A percentile compares a stretch with the other conserved stretches of the same genome.
Conservation (phyloP, 1,140 invertebrate species). For the Drosophila bipectinata region DNA sequence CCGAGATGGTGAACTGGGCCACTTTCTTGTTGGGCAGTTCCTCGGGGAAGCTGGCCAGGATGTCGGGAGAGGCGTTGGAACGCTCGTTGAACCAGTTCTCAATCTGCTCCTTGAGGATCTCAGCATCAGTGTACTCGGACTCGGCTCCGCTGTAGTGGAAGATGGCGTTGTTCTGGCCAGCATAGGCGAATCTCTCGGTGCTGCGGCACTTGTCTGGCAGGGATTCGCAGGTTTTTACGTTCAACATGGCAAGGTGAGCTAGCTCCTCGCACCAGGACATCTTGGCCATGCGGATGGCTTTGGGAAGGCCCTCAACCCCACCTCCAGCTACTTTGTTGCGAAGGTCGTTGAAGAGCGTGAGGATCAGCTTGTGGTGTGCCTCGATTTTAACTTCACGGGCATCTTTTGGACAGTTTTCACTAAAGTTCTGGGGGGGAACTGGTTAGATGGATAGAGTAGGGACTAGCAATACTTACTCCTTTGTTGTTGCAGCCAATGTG, state of each 20-base stretch:
- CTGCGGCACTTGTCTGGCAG: slow-evolving; percentile 72
- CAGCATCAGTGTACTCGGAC: slow-evolving; percentile 58
- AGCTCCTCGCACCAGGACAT: slow-evolving; percentile 73
- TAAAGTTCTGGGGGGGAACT: slow-evolving; percentile 40
- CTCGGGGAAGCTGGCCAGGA: slow-evolving; percentile 56
- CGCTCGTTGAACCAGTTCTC: slow-evolving; percentile 65
- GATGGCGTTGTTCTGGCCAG: slow-evolving; percentile 71
- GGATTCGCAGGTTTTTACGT: slow-evolving; percentile 60
- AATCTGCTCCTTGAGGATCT: slow-evolving; percentile 68
- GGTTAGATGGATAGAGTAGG: background rate
- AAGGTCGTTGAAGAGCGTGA: slow-evolving; percentile 57
- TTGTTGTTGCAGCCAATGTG: slow-evolving; percentile 73
- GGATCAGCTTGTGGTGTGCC: slow-evolving; percentile 55
- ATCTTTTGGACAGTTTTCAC: slow-evolving; percentile 57
- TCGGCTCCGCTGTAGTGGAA: slow-evolving; percentile 60
- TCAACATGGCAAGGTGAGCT: slow-evolving; percentile 45
- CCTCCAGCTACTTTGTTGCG: slow-evolving; percentile 66
- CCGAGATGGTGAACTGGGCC: slow-evolving; percentile 63
- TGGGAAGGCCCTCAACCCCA: slow-evolving; percentile 46
- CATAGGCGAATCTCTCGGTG: slow-evolving; percentile 68
- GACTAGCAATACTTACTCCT: slow-evolving; percentile 45
- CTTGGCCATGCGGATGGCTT: slow-evolving; percentile 65
- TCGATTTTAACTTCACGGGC: slow-evolving; percentile 42
- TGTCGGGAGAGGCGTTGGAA: slow-evolving; percentile 52
- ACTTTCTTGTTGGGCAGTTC: slow-evolving; percentile 59